phyloP scores from a whole-genome alignment of 2,113 vertebrate genomes.

The Pomatorhinus ruficollis region DNA sequence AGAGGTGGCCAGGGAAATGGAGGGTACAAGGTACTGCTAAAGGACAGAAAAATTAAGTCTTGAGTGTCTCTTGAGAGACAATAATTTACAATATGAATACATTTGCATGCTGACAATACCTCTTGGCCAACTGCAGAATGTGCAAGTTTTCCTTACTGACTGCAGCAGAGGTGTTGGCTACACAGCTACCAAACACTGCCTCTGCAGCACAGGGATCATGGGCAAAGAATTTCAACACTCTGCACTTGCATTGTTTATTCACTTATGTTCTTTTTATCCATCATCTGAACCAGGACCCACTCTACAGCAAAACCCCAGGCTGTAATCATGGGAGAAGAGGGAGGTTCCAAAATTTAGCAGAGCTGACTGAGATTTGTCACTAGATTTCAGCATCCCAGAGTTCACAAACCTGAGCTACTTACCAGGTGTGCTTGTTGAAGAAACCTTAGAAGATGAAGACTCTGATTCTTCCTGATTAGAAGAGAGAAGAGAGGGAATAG shows the following conservation, averaged over 20 bases:
- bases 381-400: neutral
- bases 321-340: neutral
- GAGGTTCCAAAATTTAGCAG: neutral
- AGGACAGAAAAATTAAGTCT: neutral
- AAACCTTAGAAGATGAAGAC: conserved; percentile 83
- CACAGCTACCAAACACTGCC: neutral
- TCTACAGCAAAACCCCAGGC: neutral
- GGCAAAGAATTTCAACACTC: neutral
- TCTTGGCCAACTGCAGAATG: neutral
- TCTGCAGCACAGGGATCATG: neutral
- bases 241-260: neutral
- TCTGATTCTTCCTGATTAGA: conserved; percentile 89
- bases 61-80: neutral
- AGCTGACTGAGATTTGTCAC: neutral
- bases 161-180: neutral
- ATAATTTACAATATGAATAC: neutral
- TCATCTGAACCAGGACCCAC: neutral
- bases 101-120: neutral
- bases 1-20: neutral
- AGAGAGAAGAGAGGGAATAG: neutral
- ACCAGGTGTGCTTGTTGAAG: conserved; percentile 96
- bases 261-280: neutral
- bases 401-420: conserved; percentile 55
- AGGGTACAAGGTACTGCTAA: neutral
- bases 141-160: neutral